Base-by-base conservation (phyloP, 2,113 vertebrate genomes). In the Periophthalmodon schlosseri region DNA sequence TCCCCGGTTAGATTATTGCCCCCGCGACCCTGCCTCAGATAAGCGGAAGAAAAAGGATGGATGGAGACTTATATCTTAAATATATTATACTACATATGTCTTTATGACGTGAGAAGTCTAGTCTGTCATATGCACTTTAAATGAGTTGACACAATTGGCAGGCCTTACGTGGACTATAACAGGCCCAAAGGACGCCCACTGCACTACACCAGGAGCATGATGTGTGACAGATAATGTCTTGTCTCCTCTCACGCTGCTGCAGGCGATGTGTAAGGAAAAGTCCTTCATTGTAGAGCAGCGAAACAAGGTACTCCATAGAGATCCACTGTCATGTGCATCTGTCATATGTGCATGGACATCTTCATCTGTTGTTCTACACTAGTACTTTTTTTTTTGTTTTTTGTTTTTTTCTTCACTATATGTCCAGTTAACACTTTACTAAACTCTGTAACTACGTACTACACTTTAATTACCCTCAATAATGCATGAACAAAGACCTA, bases 261-360 rank as follows among this genome's bases (percentile, higher is more conserved):
- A 94, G 93, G 91, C 89, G 84, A 84, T 93, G 87, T 87, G 87
- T 87, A 95, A 92, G 92, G 91, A 94, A 80, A 89, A 75, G 78
- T 94, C 93, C 87, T 94, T 91, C 88, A 84, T 91, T 89, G 78
- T 93, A 84, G 93, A 95, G 72, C 82, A 90, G 28, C 91, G 91
- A 79, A 94, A 93, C 70, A 94, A 95, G 94, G 94, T 95, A 91
- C 34, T 18, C 16, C 20, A 39, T n/a, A 21, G 34, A 65, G 63
- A 39, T 5, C 4, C 36, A 33, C 18, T 18, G 2, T 49, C 75
- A 36, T 65, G 34, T 34, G 65, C 52, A 56, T 56, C 18, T n/a
- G 4, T 47, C 75, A 44, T 65, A 36, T n/a, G 57, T 72, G 84
- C 82, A 80, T 78, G 75, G n/a, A 9, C 69, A 18, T 0, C 34